Percentiles rank a stretch among this genome's conserved stretches.
Conservation (phyloP, 2,797 vertebrate species). For the Tenualosa thibaudeaui region DNA sequence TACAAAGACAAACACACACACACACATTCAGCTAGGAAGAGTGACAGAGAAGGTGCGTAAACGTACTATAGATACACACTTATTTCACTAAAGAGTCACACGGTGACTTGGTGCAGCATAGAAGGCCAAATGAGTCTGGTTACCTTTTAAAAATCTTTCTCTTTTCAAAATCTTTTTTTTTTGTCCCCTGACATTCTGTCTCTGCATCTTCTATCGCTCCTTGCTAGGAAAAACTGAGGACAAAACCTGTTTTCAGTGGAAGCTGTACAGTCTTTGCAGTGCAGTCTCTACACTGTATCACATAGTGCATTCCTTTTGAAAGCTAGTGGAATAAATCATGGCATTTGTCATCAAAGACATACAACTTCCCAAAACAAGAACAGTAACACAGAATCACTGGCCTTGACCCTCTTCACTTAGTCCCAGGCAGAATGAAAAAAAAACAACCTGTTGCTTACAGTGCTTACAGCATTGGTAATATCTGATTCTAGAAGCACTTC, state of each 20-base stretch:
- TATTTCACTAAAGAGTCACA: not conserved
- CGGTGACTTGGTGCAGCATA: not conserved
- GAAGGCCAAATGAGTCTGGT: not conserved
- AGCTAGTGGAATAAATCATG: not conserved
- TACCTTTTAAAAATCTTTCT: not conserved
- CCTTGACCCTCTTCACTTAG: not conserved
- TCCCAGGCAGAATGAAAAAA: not conserved
- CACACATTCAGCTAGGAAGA: not conserved
- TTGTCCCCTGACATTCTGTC: not conserved
- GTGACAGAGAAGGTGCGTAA: not conserved
- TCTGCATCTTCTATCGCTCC: not conserved
- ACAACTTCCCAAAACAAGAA: not conserved
- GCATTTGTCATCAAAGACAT: not conserved
- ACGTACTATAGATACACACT: not conserved
- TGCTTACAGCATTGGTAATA: not conserved
- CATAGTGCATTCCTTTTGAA: slow-evolving; percentile 9
- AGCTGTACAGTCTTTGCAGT: too few species aligned
- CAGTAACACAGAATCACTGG: not conserved
- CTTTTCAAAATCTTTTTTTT: not conserved
- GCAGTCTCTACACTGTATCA: not conserved
- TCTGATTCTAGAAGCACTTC: not conserved
- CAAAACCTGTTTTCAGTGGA: not conserved
- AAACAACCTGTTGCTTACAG: not conserved
- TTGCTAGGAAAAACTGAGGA: not conserved
- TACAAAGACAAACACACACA: not conserved